These are phyloP conservation scores for Actinia equina DNA, from an alignment of 64 coral and sea anemone genomes.

Conservation along the genomic window DNA sequence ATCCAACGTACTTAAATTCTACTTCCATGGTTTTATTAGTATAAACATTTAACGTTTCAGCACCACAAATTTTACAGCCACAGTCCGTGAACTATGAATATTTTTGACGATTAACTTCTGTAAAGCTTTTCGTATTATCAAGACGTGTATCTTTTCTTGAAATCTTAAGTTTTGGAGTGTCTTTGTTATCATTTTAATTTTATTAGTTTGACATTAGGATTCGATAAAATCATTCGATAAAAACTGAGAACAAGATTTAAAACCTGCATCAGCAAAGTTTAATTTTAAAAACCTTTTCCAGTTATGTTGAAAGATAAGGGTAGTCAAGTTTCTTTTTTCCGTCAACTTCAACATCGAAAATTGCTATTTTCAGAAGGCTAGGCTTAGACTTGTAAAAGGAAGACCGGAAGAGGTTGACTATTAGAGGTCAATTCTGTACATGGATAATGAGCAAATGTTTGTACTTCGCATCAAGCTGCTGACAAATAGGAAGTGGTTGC, in stretches of 20 bases:
- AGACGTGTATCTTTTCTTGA: neutral
- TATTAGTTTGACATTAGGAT: neutral
- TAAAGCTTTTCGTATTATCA: neutral
- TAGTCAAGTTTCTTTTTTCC: neutral
- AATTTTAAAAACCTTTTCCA: neutral
- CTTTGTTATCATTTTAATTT: neutral
- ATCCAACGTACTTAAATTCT: neutral
- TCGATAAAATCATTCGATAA: neutral
- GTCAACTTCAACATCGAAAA: neutral
- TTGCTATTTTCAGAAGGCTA: constrained; percentile 12
- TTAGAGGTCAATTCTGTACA: neutral
- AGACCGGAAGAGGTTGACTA: neutral
- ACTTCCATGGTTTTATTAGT: neutral
- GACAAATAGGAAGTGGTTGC: constrained; percentile 5
- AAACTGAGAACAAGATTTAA: neutral
- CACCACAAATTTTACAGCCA: no score
- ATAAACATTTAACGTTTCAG: neutral
- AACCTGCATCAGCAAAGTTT: neutral
- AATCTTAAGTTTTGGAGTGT: neutral
- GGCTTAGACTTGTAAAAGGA: neutral
- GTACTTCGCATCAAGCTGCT: constrained; percentile 12
- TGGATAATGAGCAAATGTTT: constrained; percentile 14
- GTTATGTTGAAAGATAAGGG: neutral
- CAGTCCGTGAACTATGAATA: no score
- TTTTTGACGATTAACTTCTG: neutral